Conservation (phyloP, 2,888 invertebrate genomes). For the Drosophila neotestacea region DNA sequence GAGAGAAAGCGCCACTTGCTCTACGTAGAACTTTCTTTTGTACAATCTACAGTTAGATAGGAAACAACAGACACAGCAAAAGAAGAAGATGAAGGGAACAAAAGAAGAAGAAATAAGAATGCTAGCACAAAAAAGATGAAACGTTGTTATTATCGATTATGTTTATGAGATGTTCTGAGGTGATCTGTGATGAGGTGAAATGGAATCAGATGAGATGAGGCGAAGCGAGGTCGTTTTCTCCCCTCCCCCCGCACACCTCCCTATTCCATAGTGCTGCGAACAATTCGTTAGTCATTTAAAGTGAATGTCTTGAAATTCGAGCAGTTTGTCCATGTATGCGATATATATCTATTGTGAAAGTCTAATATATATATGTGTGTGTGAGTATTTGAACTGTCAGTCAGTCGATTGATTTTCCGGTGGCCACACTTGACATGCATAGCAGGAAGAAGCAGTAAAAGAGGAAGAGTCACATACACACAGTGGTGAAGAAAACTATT, state of each 20-base stretch:
- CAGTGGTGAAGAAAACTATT: background rate
- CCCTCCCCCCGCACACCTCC: background rate
- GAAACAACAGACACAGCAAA: constrained; percentile 5
- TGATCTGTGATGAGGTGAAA: constrained; percentile 21
- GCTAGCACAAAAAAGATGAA: background rate
- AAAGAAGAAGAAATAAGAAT: constrained; percentile 7
- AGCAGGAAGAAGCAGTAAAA: constrained; percentile 42
- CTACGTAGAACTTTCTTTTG: constrained; percentile 54
- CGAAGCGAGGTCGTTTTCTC: background rate
- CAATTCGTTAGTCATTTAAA: constrained; percentile 46
- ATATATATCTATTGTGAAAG: constrained; percentile 27
- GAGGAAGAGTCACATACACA: constrained; percentile 47
- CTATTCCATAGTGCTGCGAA: constrained; percentile 16
- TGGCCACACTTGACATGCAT: constrained; percentile 75
- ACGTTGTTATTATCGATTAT: constrained; percentile 54
- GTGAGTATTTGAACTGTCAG: constrained; percentile 60
- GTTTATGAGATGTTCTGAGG: constrained; percentile 11
- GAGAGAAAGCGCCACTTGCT: constrained; percentile 49
- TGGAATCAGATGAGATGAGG: constrained; percentile 14
- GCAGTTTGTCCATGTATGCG: constrained; percentile 29
- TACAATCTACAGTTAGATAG: constrained; percentile 32
- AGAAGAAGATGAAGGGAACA: background rate
- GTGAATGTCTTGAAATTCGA: constrained; percentile 66
- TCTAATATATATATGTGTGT: constrained; percentile 25
- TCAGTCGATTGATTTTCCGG: constrained; percentile 75